phyloP scores from a whole-genome alignment of 1,140 invertebrate genomes.

The Atta cephalotes region DNA sequence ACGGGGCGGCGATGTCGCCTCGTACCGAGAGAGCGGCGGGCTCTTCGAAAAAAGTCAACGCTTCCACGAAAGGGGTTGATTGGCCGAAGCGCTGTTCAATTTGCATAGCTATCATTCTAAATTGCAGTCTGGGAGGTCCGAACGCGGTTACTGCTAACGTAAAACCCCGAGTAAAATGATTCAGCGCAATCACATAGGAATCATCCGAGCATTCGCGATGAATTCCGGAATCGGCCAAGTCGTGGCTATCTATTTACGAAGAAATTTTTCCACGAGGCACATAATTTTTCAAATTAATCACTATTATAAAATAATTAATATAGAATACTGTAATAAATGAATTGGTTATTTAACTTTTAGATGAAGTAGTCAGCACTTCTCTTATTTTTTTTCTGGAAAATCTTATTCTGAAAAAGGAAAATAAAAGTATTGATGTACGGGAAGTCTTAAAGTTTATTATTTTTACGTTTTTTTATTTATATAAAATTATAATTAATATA shows the following conservation, averaged over 20 bases:
- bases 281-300: not conserved
- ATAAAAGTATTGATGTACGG: no score
- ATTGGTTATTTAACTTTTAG: not conserved
- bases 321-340: not conserved
- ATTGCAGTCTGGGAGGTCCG: conserved; percentile 54
- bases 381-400: no score
- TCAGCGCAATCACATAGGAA: conserved; percentile 30
- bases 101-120: conserved; percentile 65
- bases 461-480: no score
- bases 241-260: not conserved
- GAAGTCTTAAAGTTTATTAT: no score
- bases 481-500: no score
- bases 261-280: not conserved
- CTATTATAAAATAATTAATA: not conserved
- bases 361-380: no score
- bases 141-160: conserved; percentile 33
- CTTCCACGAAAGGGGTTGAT: conserved; percentile 61
- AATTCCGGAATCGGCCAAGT: not conserved
- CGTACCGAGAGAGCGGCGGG: conserved; percentile 1
- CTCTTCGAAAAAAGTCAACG: conserved; percentile 35
- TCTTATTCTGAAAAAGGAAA: no score
- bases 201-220: conserved; percentile 3
- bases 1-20: conserved; percentile 44
- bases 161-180: conserved; percentile 43
- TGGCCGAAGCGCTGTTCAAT: conserved; percentile 62